Percentiles rank a stretch among this genome's conserved stretches.
These are phyloP conservation scores for Halichoeres trimaculatus DNA, from an alignment of 2,113 vertebrate genomes.

Conservation along the genomic window DNA sequence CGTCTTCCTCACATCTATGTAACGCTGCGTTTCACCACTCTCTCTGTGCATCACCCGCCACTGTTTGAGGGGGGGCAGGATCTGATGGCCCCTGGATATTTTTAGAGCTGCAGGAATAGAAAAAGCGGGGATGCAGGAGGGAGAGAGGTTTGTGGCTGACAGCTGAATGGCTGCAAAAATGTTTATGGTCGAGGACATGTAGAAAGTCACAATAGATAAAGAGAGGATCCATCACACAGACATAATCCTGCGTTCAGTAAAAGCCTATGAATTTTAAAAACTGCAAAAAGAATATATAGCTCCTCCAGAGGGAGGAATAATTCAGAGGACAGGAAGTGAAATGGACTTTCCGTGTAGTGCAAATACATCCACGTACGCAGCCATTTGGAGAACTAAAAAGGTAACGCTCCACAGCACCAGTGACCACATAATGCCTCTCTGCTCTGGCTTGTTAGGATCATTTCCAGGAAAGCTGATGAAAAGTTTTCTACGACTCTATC, in stretches of 20 bases:
- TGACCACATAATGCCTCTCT: conserved; percentile 46
- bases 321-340: conserved; percentile 68
- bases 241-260: conserved; percentile 60
- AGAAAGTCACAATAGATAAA: conserved; percentile 77
- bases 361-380: conserved; percentile 63
- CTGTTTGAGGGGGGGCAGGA: conserved; percentile 45
- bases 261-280: conserved; percentile 75
- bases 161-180: conserved; percentile 67
- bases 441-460: conserved; percentile 38
- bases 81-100: conserved; percentile 76
- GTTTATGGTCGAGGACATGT: conserved; percentile 64
- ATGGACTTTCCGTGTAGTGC: conserved; percentile 82
- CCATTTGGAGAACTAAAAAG: conserved; percentile 51
- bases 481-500: conserved; percentile 47
- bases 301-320: conserved; percentile 67
- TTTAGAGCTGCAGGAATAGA: conserved; percentile 75
- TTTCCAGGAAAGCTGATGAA: conserved; percentile 17
- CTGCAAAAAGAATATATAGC: conserved; percentile 67
- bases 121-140: conserved; percentile 37
- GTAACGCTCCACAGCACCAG: conserved; percentile 53
- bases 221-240: conserved; percentile 74
- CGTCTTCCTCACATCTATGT: conserved; percentile 70
- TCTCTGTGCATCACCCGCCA: conserved; percentile 43
- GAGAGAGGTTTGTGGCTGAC: conserved; percentile 56
- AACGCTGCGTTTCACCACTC: conserved; percentile 59